Evolutionary conservation across 2,888 invertebrate species (phyloP), one percentile per base, ranked within the genome.

Genomic region (Vandiemenella viatica): DNA sequence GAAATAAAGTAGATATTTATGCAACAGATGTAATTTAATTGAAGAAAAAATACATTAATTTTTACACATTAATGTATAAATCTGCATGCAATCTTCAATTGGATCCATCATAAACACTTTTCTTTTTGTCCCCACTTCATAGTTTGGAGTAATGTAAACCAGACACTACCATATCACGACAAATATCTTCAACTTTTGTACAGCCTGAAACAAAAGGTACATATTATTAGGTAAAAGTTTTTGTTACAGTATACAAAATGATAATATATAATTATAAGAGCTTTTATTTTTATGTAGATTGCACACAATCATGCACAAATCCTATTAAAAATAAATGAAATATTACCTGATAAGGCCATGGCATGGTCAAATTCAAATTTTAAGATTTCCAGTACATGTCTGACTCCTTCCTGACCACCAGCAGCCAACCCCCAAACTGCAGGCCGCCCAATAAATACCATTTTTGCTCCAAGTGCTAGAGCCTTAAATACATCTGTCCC

Each of bases 401-500:
- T 75, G 0, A 87, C 90, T 0, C 92, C 92, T 17, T 73, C 69
- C 63, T 87, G 79, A 0, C 92, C 92, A 44, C 75, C 76, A 46
- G 80, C 76, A 1, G 83, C 72, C 45, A 93, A 65, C 0, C 88
- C 92, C 89, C 90, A 93, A 4, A 92, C 59, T 21, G 84, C 77
- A 0, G 92, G 88, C 46, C 92, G 74, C 0, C 91, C 93, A 20
- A 91, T 69, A 61, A 92, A 92, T 1, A 84, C 91, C 78, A 86
- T 84, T 69, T 76, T 80, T 2, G 95, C 95, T 10, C 95, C 95
- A 18, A 95, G 69, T 1, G 90, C 89, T 40, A 95, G 60, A 0
- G 92, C 92, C 68, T 92, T 95, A 57, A 90, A 82, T 10, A 92
- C 79, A 65, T 95, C 92, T 4, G 83, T 83, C 15, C 92, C 93